phyloP scores from a whole-genome alignment of 2,113 vertebrate genomes.

The Seriola quinqueradiata region DNA sequence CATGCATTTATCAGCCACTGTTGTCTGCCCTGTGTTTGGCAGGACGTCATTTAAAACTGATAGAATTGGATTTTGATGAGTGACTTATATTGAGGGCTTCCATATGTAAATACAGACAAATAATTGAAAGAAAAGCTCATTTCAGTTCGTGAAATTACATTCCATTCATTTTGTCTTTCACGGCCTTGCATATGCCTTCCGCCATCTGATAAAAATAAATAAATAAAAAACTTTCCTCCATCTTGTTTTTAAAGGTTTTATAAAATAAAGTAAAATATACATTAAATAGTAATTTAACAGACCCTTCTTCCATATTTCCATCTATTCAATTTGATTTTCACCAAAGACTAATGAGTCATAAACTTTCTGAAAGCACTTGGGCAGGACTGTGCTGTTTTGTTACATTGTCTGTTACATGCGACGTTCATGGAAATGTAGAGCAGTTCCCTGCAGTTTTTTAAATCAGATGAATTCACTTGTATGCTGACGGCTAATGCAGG shows the following conservation, averaged over 20 bases:
- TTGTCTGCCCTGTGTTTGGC: slow-evolving; percentile 18
- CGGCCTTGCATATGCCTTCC: neutral
- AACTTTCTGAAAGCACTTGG: slow-evolving; percentile 39
- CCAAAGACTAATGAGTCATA: slow-evolving; percentile 3
- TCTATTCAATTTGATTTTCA: slow-evolving; percentile 13
- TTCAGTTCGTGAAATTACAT: slow-evolving; percentile 20
- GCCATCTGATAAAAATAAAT: neutral
- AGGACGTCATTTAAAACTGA: slow-evolving; percentile 1
- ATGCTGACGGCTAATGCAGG: slow-evolving; percentile 26
- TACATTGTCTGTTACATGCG: slow-evolving; percentile 16
- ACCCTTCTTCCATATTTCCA: slow-evolving; percentile 5
- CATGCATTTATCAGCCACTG: slow-evolving; percentile 26
- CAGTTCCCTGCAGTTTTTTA: slow-evolving; percentile 31
- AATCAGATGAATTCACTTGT: slow-evolving; percentile 32
- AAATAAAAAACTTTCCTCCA: slow-evolving; percentile 9
- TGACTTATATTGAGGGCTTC: slow-evolving; percentile 52
- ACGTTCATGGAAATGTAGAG: slow-evolving; percentile 23
- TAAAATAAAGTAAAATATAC: slow-evolving; percentile 27
- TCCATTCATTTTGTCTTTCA: slow-evolving; percentile 5
- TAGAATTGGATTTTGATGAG: slow-evolving; percentile 27
- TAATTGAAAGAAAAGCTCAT: slow-evolving; percentile 20
- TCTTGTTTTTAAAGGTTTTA: slow-evolving; percentile 26
- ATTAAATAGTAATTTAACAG: slow-evolving; percentile 30
- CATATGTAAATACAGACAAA: slow-evolving; percentile 61
- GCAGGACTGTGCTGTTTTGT: slow-evolving; percentile 16